Evolutionary conservation across 1,140 invertebrate genomes (phyloP).

Genomic region (Leucophenga varia): DNA sequence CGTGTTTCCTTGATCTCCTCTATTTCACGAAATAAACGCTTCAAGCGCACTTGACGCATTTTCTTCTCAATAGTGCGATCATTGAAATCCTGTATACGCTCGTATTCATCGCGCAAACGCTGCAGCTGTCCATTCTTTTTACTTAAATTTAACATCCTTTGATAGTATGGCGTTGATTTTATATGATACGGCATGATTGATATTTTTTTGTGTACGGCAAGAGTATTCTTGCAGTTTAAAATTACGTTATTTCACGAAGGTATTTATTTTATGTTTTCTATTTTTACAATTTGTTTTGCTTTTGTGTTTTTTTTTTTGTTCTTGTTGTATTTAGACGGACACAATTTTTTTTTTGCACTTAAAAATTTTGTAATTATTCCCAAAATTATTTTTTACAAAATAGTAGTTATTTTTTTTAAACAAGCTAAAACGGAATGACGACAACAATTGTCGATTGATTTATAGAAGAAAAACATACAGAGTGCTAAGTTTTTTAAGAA

Average conservation of each 20-base stretch:
- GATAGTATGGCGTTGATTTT: conserved; percentile 42
- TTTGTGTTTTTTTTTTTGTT: too few relatives aligned
- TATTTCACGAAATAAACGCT: conserved; percentile 42
- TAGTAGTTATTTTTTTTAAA: too few relatives aligned
- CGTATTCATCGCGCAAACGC: conserved; percentile 40
- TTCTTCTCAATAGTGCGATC: conserved; percentile 48
- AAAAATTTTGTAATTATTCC: conserved; percentile 27
- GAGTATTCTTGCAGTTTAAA: too few relatives aligned
- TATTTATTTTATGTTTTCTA: too few relatives aligned
- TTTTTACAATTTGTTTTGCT: too few relatives aligned
- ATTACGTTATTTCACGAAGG: too few relatives aligned
- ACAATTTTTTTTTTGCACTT: conserved; percentile 16
- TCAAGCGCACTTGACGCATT: conserved; percentile 46
- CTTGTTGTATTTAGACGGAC: too few relatives aligned
- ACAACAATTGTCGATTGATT: too few relatives aligned
- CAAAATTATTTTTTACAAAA: conserved; percentile 9
- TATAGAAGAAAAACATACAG: too few relatives aligned
- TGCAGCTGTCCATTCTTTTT: conserved; percentile 44
- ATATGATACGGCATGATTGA: conserved; percentile 42
- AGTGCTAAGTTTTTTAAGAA: too few relatives aligned
- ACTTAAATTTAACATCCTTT: conserved; percentile 41
- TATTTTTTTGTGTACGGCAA: background rate
- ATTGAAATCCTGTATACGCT: conserved; percentile 45
- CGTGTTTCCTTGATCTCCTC: conserved; percentile 43
- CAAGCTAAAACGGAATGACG: too few relatives aligned